Evolutionary conservation across 2,888 invertebrate genomes (phyloP).

Genomic region (Rotaria socialis): DNA sequence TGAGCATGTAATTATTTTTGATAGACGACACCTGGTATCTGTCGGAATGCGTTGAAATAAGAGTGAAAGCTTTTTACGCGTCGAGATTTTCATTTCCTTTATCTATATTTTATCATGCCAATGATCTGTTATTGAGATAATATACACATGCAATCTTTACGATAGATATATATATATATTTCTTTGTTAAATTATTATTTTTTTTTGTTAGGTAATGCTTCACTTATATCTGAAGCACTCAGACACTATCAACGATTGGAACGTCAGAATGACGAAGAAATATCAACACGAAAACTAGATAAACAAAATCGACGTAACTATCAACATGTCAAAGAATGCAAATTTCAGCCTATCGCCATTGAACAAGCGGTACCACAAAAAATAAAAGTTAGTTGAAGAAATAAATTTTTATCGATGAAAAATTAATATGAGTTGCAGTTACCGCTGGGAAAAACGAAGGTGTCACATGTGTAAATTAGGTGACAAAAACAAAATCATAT

Average conservation of each 20-base stretch:
- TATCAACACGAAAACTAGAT: neutral
- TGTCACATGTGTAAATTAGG: too few relatives aligned
- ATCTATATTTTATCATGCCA: neutral
- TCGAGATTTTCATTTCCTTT: neutral
- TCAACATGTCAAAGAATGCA: constrained; percentile 16
- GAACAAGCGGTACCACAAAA: neutral
- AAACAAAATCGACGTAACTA: constrained; percentile 1
- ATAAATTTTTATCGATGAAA: too few relatives aligned
- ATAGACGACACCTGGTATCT: neutral
- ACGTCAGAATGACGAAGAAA: neutral
- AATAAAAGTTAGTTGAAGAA: neutral
- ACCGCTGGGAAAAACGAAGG: too few relatives aligned
- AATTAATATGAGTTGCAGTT: too few relatives aligned
- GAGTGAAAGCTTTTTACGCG: constrained; percentile 16
- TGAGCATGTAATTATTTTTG: constrained; percentile 5
- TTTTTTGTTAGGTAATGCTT: neutral
- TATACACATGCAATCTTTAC: neutral
- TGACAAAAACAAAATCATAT: too few relatives aligned
- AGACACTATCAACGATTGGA: constrained; percentile 5
- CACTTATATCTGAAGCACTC: neutral
- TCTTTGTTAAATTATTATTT: too few relatives aligned
- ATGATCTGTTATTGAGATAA: constrained; percentile 13
- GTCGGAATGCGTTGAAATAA: neutral
- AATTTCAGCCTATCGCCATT: neutral
- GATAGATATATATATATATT: neutral